A percentile compares a stretch with the other conserved stretches of the same genome.
These are phyloP conservation scores for Camponotus vicinus DNA, from an alignment of 1,140 invertebrate genomes.

Conservation along the genomic window DNA sequence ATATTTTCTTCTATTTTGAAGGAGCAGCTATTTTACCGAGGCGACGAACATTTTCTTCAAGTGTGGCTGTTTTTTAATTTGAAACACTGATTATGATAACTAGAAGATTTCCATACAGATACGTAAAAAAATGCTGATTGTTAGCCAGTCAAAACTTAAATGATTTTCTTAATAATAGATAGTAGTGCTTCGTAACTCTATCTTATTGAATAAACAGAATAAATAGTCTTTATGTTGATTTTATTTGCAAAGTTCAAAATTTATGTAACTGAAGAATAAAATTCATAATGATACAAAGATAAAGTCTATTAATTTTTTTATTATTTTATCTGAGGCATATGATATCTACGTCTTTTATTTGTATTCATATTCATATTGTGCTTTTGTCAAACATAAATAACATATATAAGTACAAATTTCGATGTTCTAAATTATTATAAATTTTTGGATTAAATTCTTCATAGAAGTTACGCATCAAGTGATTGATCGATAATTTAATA, in stretches of 20 bases:
- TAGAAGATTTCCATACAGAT: neutral
- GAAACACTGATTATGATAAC: neutral
- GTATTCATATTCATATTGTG: neutral
- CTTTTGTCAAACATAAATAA: neutral
- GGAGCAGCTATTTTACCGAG: slow-evolving; percentile 78
- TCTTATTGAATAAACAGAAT: no score
- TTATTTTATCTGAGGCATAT: neutral
- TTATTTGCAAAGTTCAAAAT: no score
- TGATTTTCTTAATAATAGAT: no score
- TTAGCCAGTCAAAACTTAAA: no score
- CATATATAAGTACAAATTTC: slow-evolving; percentile 26
- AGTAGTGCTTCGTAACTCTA: no score
- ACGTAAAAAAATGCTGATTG: neutral
- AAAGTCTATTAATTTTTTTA: neutral
- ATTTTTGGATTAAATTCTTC: neutral
- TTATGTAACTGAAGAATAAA: no score
- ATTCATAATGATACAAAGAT: no score
- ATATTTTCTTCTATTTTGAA: slow-evolving; percentile 62
- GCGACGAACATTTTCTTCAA: slow-evolving; percentile 69
- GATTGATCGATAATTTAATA: slow-evolving; percentile 57
- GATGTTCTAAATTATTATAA: slow-evolving; percentile 58
- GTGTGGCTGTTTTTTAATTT: slow-evolving; percentile 64
- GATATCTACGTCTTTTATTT: neutral
- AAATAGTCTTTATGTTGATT: no score
- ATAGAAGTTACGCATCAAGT: slow-evolving; percentile 4